phyloP scores from a whole-genome alignment of 2,113 vertebrate species.

The Ancistrus triradiatus region DNA sequence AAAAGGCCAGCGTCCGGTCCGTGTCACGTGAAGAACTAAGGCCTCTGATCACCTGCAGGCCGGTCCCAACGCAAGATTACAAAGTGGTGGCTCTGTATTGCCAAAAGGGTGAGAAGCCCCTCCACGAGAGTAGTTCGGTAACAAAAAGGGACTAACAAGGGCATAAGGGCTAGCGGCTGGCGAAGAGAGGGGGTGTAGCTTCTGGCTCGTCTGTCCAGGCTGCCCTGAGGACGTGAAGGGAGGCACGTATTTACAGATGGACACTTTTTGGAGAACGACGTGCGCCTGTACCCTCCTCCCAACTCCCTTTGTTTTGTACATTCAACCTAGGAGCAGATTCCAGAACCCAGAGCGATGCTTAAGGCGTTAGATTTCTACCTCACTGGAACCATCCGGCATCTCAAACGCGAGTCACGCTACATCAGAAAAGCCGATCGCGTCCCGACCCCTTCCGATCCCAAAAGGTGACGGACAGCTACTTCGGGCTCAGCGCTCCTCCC shows the following conservation, averaged over 20 bases:
- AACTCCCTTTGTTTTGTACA: conserved; percentile 28
- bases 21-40: conserved; percentile 51
- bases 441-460: conserved; percentile 46
- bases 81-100: conserved; percentile 41
- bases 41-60: conserved; percentile 57
- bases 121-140: not conserved
- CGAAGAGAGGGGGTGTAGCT: conserved; percentile 4
- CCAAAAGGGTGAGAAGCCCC: conserved; percentile 36
- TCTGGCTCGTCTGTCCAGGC: conserved; percentile 36
- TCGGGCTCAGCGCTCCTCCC: conserved; percentile 61
- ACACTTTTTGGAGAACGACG: conserved; percentile 4
- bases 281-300: not conserved
- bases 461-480: conserved; percentile 45
- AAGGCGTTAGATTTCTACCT: conserved; percentile 35
- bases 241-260: conserved; percentile 68
- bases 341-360: conserved; percentile 26
- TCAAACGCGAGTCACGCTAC: conserved; percentile 61
- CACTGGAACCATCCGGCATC: not conserved
- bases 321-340: conserved; percentile 28
- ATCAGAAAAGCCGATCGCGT: conserved; percentile 42
- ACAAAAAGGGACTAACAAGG: not conserved
- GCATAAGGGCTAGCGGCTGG: not conserved
- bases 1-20: conserved; percentile 41
- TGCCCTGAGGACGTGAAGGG: conserved; percentile 64
- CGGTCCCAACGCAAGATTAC: conserved; percentile 22